Conservation (phyloP, 2,113 vertebrate species). For the Marmota flaviventris region DNA sequence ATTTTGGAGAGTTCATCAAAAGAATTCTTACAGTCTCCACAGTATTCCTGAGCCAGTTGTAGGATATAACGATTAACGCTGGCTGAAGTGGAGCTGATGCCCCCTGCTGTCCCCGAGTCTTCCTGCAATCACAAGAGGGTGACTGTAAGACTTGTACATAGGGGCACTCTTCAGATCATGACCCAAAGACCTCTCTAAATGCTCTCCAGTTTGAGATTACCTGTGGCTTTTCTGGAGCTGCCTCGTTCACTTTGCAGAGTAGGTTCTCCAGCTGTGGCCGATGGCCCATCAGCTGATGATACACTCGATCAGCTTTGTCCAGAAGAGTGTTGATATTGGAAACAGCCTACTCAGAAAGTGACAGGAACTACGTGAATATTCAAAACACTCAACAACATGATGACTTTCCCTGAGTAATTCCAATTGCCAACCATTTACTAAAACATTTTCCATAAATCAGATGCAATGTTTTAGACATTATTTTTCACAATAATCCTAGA, state of each 20-base stretch:
- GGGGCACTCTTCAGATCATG: neutral
- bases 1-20: constrained; percentile 99
- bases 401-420: neutral
- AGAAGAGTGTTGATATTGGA: constrained; percentile 98
- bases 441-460: neutral
- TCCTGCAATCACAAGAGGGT: constrained; percentile 89
- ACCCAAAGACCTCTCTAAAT: neutral
- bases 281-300: constrained; percentile 99
- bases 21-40: constrained; percentile 98
- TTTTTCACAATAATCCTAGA: neutral
- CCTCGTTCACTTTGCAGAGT: constrained; percentile 98
- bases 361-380: neutral
- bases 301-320: constrained; percentile 98
- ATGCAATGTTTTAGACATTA: neutral
- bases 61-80: constrained; percentile 99
- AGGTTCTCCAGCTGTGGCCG: constrained; percentile 97
- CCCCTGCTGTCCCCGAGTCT: constrained; percentile 93
- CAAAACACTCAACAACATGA: neutral
- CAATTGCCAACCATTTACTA: neutral
- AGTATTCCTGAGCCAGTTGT: constrained; percentile 98
- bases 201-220: constrained; percentile 80
- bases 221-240: constrained; percentile 98
- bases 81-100: constrained; percentile 95
- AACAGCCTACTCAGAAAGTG: constrained; percentile 91
- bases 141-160: neutral